Evolutionary conservation across 2,888 invertebrate genomes (phyloP), one percentile per base, ranked within the genome.

Genomic region (Geotrupes spiniger): DNA sequence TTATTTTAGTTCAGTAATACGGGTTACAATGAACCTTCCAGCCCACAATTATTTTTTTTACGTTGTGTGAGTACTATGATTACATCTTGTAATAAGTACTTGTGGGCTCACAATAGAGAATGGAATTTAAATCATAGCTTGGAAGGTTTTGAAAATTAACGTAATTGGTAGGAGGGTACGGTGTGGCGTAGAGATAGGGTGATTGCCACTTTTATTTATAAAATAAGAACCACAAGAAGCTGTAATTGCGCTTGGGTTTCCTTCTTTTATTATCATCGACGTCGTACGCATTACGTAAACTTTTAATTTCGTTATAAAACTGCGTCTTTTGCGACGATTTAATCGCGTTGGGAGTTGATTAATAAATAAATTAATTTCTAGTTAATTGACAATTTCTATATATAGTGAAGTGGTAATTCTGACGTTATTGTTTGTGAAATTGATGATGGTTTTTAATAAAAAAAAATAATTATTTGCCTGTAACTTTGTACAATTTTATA

Each of bases 81-180:
- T 68, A 67, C 60, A 64, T 62, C 60, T 66, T 63, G 63, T 68
- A 69, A 69, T 67, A 64, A 63, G 67, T 65, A 63, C 68, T 68
- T 68, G 64, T 57, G 59, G 59, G 58, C 59, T 65, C 64, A 70
- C 70, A 71, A 71, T 70, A 66, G 69, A 63, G 69, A 69, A 65
- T 66, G 70, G 70, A 70, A 71, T 71, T 70, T 70, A 70, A 72
- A 71, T 71, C 67, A 69, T 68, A 68, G 62, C 64, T 62, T 60
- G 60, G 65, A 63, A 64, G 57, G 63, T 63, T 68, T 68, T 60
- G 63, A 62, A 66, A 70, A 69, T 71, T 67, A 69, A 67, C 63
- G 64, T 70, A 69, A 70, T 69, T 63, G 65, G 61, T 64, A 64
- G 71, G 64, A 61, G 63, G 63, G 60, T 54, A 47, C 45, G 40